Evolutionary conservation across 2,113 vertebrate genomes (phyloP), one percentile per base, ranked within the genome.

Genomic region (Dipodomys spectabilis): DNA sequence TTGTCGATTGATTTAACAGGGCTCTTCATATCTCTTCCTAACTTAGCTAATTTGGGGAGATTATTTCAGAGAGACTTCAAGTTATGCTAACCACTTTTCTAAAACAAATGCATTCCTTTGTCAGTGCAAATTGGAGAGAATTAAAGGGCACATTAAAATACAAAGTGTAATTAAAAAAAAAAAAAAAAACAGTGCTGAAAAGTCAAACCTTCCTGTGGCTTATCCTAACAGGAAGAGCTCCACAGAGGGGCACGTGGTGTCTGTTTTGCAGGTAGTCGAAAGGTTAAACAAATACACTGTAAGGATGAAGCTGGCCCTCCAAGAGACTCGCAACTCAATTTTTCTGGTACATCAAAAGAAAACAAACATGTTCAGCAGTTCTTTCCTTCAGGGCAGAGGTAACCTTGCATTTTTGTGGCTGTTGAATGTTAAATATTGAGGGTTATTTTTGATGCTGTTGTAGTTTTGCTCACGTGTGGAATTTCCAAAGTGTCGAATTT

Each of bases 131-230:
- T 45, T 82, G 44, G 5, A 13, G 77, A 94, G 87, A 86, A 93
- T 74, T 90, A 96, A 97, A 96, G 93, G 75, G 69, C 39, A 86
- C 53, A 69, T 97, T 97, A 96, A 35, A 88, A 87, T 96, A 96
- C 44, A 90, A 92, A 96, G 90, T 88, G 12, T 78, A 79, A 77
- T 65, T 49, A 3, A 18, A 57, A 57, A 32, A 65, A 49, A 57
- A 45, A 32, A 57, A 45, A 32, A 64, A 82, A 78, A 60, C 19
- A 86, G 15, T 72, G 13, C 32, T 86, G 20, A 85, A 75, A 94
- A 82, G 32, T 84, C 25, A 94, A 89, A 80, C 32, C 25, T 74
- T 68, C 20, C 15, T 83, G n/a, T 90, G 94, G 73, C 73, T 93
- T 85, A 85, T 74, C 84, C 7, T 82, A 67, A 8, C 45, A 82